Base-by-base conservation (phyloP, 2,113 vertebrate species). In the Brienomyrus longianalis region DNA sequence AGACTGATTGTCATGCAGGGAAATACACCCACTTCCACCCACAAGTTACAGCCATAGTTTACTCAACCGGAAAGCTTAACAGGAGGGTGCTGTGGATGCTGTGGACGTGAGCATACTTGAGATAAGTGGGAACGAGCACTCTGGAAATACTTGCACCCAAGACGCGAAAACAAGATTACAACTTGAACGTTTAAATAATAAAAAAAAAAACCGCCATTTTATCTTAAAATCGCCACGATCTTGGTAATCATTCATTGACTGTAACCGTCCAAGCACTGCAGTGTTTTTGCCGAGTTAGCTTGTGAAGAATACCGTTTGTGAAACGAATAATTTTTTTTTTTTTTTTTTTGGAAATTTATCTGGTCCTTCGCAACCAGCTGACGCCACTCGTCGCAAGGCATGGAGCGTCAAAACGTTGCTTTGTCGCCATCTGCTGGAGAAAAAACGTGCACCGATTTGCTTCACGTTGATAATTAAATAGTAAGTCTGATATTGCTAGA, bases 391-490 rank as follows among this genome's bases (percentile, higher is more conserved):
- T 77, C 13, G 31, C 31, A 77, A 80, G n/a, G 6, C 17, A 43
- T 17, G 43, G 2, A 15, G 35, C 6, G 74, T 80, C 70, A 80
- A 31, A 80, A 43, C 15, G 74, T 80, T 80, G 74, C 39, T 47
- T 48, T 84, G 23, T 23, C n/a, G 62, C 89, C 89, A 90, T 87
- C 89, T 90, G 17, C 47, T 80, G 89, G 85, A n/a, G 62, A 80
- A 4, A 89, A 39, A 48, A 47, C 83, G 19, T 48, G 6, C 21
- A 23, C 39, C 83, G 19, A 19, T n/a, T 19, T 43, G 47, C 45
- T 83, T 83, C 80, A 83, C 11, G 39, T 2, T 48, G 39, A 9
- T 6, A 47, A 23, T 43, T 83, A 47, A 21, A 17, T 10, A 83
- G 6, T 6, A 83, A 21, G 35, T 10, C 10, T 35, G 27, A 80